Evolutionary conservation across 2,888 invertebrate genomes (phyloP).

Genomic region (Nephrotoma guestfalica): DNA sequence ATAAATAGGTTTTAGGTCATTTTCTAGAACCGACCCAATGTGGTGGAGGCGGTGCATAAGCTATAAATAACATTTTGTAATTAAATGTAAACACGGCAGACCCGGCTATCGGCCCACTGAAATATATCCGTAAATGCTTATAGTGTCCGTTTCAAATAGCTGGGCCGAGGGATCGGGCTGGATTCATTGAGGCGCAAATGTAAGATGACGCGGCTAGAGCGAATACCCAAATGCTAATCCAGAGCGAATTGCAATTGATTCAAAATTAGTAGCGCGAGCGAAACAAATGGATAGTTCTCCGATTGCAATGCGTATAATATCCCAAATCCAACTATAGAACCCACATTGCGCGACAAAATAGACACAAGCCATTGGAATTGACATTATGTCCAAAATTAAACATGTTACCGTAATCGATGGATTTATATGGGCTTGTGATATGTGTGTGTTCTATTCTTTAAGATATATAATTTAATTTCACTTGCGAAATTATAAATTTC

Average conservation of each 20-base stretch:
- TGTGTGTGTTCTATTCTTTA: too few relatives aligned
- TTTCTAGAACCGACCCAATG: not conserved
- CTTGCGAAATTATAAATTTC: too few relatives aligned
- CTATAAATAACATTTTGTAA: conserved; percentile 32
- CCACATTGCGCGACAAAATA: conserved; percentile 53
- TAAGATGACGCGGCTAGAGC: conserved; percentile 49
- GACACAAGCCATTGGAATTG: conserved; percentile 38
- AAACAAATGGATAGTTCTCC: conserved; percentile 34
- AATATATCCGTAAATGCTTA: conserved; percentile 54
- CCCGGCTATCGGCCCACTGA: conserved; percentile 44
- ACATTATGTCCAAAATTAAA: conserved; percentile 16
- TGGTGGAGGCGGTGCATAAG: conserved; percentile 19
- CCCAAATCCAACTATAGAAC: conserved; percentile 54
- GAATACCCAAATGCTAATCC: conserved; percentile 49
- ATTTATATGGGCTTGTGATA: conserved; percentile 65
- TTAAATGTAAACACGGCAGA: conserved; percentile 29
- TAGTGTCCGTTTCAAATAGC: conserved; percentile 54
- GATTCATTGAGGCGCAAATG: conserved; percentile 60
- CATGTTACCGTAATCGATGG: conserved; percentile 56
- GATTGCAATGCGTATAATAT: too few relatives aligned
- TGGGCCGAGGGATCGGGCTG: conserved; percentile 54
- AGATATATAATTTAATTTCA: too few relatives aligned
- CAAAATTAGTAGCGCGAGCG: conserved; percentile 41
- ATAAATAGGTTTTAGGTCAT: too few relatives aligned
- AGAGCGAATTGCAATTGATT: conserved; percentile 50